Evolutionary conservation across 2,113 vertebrate genomes (phyloP).

Genomic region (Cnemophilus loriae): DNA sequence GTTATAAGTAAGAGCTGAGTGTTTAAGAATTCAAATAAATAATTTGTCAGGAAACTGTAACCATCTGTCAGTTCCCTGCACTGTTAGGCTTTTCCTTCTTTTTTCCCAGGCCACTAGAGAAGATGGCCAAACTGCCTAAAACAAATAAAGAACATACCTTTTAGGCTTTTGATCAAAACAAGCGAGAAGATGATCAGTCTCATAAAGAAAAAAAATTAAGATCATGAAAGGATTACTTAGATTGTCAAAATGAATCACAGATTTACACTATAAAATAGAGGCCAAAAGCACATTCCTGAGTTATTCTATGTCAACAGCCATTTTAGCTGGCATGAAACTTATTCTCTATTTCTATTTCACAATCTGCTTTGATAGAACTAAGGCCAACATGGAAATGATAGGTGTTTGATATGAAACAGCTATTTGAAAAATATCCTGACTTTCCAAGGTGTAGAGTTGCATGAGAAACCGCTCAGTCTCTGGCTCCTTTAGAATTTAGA

Average conservation of each 20-base stretch:
- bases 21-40: slow-evolving; percentile 54
- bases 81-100: neutral
- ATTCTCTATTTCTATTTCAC: neutral
- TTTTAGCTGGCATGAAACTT: neutral
- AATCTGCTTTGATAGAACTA: neutral
- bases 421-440: neutral
- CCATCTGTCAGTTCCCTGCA: slow-evolving; percentile 31
- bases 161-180: neutral
- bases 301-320: slow-evolving; percentile 7
- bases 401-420: neutral
- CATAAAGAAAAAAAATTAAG: neutral
- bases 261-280: slow-evolving; percentile 12
- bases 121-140: neutral
- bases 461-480: neutral
- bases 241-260: slow-evolving; percentile 14
- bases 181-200: neutral
- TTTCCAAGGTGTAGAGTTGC: neutral
- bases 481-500: neutral
- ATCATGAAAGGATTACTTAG: neutral
- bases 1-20: slow-evolving; percentile 3
- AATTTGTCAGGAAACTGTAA: slow-evolving; percentile 40
- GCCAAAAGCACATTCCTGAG: neutral
- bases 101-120: neutral
- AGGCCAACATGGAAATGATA: neutral
- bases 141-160: slow-evolving; percentile 17